phyloP scores from a whole-genome alignment of 2,113 vertebrate genomes.

The Campylorhamphus procurvoides region DNA sequence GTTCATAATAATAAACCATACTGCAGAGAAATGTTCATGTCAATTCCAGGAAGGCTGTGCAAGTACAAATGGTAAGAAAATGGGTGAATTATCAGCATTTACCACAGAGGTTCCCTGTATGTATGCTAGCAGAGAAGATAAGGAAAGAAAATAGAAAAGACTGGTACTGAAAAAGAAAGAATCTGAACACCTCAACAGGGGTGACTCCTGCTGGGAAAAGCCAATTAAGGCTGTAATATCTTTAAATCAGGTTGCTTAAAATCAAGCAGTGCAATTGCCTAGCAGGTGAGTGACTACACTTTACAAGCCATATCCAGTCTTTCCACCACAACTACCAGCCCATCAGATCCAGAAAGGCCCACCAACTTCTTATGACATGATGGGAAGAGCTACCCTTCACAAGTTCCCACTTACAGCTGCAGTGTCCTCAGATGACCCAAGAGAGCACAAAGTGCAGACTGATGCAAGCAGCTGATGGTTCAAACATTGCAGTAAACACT shows the following conservation, averaged over 20 bases:
- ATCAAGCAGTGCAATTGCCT: conserved; percentile 30
- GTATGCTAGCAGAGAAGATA: neutral
- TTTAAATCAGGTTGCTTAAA: conserved; percentile 38
- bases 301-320: neutral
- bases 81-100: neutral
- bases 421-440: neutral
- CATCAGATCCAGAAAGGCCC: neutral
- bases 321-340: conserved; percentile 19
- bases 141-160: neutral
- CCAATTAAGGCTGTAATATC: neutral
- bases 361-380: neutral
- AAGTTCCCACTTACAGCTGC: neutral
- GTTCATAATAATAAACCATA: neutral
- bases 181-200: neutral
- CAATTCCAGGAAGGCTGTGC: conserved; percentile 29
- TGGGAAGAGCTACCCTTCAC: neutral
- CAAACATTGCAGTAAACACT: neutral
- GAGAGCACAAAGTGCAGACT: neutral
- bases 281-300: conserved; percentile 10
- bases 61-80: neutral
- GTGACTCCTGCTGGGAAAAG: neutral
- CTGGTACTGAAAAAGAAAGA: neutral
- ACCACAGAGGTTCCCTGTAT: neutral
- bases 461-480: neutral
- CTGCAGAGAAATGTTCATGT: neutral